Conservation (phyloP, 2,797 vertebrate genomes). For the Triplophysa yarkandensis region DNA sequence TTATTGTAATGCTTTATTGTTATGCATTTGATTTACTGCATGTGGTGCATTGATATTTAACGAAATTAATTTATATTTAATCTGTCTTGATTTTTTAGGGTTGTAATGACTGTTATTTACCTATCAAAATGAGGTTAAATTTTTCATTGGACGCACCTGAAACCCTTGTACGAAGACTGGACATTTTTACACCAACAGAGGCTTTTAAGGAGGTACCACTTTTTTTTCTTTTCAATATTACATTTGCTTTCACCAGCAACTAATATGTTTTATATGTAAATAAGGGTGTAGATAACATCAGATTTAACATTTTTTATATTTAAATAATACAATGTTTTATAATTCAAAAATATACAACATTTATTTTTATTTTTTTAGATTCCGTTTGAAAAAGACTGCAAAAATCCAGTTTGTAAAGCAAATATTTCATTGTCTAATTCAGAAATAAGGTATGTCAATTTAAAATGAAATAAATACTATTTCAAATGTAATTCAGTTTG, state of each 20-base stretch:
- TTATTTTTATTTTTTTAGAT: slow-evolving; percentile 65
- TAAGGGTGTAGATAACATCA: not conserved
- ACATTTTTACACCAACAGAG: slow-evolving; percentile 53
- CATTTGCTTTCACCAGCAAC: not conserved
- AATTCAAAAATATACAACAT: not conserved
- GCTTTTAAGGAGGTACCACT: slow-evolving; percentile 50
- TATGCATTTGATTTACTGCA: not conserved
- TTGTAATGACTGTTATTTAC: slow-evolving; percentile 62
- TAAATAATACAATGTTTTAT: not conserved
- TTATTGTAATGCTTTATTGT: too few species aligned
- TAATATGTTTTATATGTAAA: not conserved
- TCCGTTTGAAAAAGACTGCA: slow-evolving; percentile 69
- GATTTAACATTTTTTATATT: not conserved
- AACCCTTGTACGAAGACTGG: slow-evolving; percentile 50
- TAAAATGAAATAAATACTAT: too few species aligned
- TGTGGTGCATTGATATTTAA: not conserved
- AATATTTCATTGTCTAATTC: slow-evolving; percentile 58
- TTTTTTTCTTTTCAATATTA: not conserved
- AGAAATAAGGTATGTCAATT: slow-evolving; percentile 66
- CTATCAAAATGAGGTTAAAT: slow-evolving; percentile 58
- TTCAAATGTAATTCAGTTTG: not conserved
- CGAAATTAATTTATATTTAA: not conserved
- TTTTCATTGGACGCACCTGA: slow-evolving; percentile 42
- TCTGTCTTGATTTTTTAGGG: slow-evolving; percentile 54
- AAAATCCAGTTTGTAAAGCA: slow-evolving; percentile 60